Evolutionary conservation across 2,888 invertebrate genomes (phyloP), one percentile per base, ranked within the genome.

Genomic region (Sarcophaga rosellei): DNA sequence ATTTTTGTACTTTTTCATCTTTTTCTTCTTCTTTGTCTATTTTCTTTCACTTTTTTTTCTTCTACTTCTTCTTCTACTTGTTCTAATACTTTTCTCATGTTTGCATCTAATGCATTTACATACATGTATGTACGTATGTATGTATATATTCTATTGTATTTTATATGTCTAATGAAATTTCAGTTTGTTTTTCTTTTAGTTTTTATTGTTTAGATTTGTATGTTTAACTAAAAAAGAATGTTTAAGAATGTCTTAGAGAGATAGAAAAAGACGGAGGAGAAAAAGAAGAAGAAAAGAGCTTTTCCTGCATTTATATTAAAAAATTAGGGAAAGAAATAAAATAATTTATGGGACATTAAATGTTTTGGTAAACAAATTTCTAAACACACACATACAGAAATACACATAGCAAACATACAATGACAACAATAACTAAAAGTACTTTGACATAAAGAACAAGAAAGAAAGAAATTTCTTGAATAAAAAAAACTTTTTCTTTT

Each of bases 331-430:
- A 53, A 17, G 68, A 70, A 79, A 82, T 53, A 72, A 79, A 86
- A 76, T 82, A 72, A 82, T 78, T 82, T 82, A 80, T 82, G 76
- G 66, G 57, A 20, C 62, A 20, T 57, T 74, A 45, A 47, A 68
- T 65, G n/a, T 75, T 47, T 47, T 65, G 62, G 70, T 20, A 12
- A 66, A 61, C 47, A 20, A 65, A 72, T 15, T 4, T 44, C 35
- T 72, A 23, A 17, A 11, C 17, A 0, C n/a, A 35, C 12, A 17
- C 53, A 53, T 1, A 53, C 11, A 15, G 15, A 15, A 47, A 47
- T 3, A 15, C 47, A 15, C 15, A 47, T 3, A 47, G 2, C 47
- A 47, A 15, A 47, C 8, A 17, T 8, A 10, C 35, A 35, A 35
- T 3, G 45, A 5, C 1, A 61, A 6, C 20, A 25, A 25, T 1